phyloP scores from a whole-genome alignment of 2,888 invertebrate genomes.

The Oxytorus armatus region DNA sequence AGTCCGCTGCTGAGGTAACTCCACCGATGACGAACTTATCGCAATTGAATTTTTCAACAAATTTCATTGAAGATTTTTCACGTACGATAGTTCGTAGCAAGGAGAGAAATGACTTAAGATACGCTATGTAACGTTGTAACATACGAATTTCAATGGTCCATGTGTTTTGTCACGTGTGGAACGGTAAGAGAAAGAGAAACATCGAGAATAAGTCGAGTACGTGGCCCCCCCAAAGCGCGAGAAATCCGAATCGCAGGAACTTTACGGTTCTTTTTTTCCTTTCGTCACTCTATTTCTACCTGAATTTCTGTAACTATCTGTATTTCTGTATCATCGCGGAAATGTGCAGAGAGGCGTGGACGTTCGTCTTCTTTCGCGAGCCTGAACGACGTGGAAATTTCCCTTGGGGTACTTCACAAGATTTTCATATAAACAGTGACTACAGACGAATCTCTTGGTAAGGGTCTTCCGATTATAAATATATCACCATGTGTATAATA shows the following conservation, averaged over 20 bases:
- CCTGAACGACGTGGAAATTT: conserved; percentile 43
- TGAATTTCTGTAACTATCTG: conserved; percentile 5
- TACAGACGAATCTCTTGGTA: conserved; percentile 3
- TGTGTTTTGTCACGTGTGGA: not conserved
- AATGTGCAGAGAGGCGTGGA: conserved; percentile 24
- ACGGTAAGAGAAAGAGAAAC: conserved; percentile 24
- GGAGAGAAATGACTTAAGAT: not conserved
- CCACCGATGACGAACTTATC: conserved; percentile 15
- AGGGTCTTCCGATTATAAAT: conserved; percentile 2
- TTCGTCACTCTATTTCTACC: conserved; percentile 27
- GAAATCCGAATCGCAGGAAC: conserved; percentile 10
- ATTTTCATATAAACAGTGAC: conserved; percentile 9
- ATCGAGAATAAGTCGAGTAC: conserved; percentile 2
- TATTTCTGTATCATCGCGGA: conserved; percentile 25
- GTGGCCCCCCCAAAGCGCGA: conserved; percentile 35
- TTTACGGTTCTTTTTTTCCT: conserved; percentile 35
- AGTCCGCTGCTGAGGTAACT: conserved; percentile 2
- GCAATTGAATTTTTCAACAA: conserved; percentile 25
- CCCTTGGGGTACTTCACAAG: conserved; percentile 38
- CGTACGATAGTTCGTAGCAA: conserved; percentile 12
- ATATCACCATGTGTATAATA: not conserved
- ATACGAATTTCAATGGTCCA: conserved; percentile 46
- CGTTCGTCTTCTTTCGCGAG: not conserved
- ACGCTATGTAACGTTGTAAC: not conserved
- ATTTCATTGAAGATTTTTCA: conserved; percentile 44